phyloP scores from a whole-genome alignment of 1,140 invertebrate genomes.

The Apis laboriosa region DNA sequence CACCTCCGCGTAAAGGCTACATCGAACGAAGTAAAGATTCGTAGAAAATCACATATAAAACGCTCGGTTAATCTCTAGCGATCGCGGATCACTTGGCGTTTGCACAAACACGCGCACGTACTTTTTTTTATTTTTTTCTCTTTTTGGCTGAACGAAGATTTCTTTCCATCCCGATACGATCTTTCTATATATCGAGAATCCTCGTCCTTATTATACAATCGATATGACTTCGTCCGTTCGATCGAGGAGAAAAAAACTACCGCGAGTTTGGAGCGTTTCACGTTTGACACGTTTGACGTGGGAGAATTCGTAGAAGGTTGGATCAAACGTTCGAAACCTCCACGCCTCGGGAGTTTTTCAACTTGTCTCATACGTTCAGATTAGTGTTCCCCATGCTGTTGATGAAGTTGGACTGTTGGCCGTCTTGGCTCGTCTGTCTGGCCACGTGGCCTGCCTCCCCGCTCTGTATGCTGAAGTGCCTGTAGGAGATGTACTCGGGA shows the following conservation, averaged over 20 bases:
- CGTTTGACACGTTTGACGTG: constrained; percentile 19
- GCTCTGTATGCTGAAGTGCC: constrained; percentile 82
- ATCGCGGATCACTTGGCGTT: constrained; percentile 12
- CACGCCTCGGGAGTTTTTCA: constrained; percentile 66
- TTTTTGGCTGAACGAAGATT: constrained; percentile 19
- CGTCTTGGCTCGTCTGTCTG: constrained; percentile 63
- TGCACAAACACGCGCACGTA: constrained; percentile 15
- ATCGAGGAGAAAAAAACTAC: constrained; percentile 44
- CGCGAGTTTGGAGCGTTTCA: constrained; percentile 55
- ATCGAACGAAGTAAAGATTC: constrained; percentile 44
- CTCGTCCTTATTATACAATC: neutral
- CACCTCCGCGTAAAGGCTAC: constrained; percentile 40
- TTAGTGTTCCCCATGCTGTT: constrained; percentile 62
- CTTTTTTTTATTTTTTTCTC: neutral
- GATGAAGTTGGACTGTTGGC: constrained; percentile 65
- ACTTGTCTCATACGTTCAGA: constrained; percentile 71
- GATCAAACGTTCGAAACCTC: constrained; percentile 63
- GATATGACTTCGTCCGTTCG: neutral
- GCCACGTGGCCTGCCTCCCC: constrained; percentile 68
- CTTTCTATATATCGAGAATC: neutral
- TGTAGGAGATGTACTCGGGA: constrained; percentile 88
- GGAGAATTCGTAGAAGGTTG: neutral
- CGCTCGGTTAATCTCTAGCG: constrained; percentile 32
- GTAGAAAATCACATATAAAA: constrained; percentile 71
- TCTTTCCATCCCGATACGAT: neutral